phyloP scores from a whole-genome alignment of 2,797 vertebrate species.

The Catostomus latipinnis region DNA sequence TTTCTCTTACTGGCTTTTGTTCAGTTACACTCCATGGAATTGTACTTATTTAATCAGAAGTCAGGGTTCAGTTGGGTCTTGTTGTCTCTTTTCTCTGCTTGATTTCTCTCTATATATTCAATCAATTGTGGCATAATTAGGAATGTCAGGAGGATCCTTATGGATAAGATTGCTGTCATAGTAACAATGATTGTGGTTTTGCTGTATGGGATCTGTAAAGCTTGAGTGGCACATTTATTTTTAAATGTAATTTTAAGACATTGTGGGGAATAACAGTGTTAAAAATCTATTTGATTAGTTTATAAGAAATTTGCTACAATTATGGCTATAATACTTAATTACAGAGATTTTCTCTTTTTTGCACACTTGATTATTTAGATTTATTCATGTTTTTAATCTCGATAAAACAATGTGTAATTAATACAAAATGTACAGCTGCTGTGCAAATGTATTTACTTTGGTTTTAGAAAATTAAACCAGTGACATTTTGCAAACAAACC shows the following conservation, averaged over 20 bases:
- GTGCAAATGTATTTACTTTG: background rate
- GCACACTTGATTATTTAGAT: background rate
- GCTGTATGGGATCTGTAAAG: slow-evolving; percentile 7
- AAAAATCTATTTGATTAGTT: background rate
- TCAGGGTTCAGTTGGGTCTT: slow-evolving; percentile 18
- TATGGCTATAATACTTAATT: background rate
- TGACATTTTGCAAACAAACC: background rate
- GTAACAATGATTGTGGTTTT: background rate
- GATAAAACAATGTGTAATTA: background rate
- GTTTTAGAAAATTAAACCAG: background rate
- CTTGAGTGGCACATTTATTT: slow-evolving; percentile 3
- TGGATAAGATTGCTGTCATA: slow-evolving; percentile 16
- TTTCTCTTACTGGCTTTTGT: slow-evolving; percentile 83
- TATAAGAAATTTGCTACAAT: background rate
- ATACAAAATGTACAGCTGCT: background rate
- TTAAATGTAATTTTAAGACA: background rate
- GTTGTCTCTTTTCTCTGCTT: slow-evolving; percentile 5
- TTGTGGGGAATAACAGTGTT: background rate
- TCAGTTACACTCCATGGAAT: slow-evolving; percentile 73
- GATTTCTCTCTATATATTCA: slow-evolving; percentile 20
- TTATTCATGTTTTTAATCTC: background rate
- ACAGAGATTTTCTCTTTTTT: background rate
- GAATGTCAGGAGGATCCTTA: slow-evolving; percentile 13
- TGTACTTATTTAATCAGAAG: slow-evolving; percentile 57
- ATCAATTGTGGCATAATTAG: slow-evolving; percentile 27